Base-by-base conservation (phyloP, 2,113 vertebrate genomes). In the Hymenochirus boettgeri region DNA sequence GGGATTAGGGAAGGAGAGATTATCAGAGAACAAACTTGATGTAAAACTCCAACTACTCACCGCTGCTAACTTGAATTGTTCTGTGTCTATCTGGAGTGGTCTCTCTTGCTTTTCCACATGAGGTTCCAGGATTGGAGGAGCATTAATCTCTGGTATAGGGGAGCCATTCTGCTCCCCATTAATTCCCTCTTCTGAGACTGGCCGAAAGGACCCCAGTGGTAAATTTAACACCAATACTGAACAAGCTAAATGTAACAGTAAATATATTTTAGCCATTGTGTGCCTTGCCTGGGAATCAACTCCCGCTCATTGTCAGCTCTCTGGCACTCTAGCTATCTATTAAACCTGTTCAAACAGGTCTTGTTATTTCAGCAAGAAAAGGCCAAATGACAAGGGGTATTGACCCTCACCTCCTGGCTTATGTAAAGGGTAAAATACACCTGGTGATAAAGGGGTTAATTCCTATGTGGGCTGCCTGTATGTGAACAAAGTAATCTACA, bases 341-440 rank as follows among this genome's bases (percentile, higher is more conserved):
- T 65, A 65, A 65, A 57, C 62, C 53, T 65, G 62, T 57, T 45
- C 39, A 65, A 65, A 65, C 62, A 57, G 7, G 52, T 33, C 24
- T 21, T 56, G 33, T 21, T 57, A 57, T 57, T 31, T 65, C 8
- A 19, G 18, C 24, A 57, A 46, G 52, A 55, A 64, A 46, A 19
- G 8, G 13, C 21, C 25, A 17, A 51, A 45, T n/a, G 15, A 5
- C 39, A 15, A 4, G 17, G 39, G 39, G 1, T 42, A 42, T 18
- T 42, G 39, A 42, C 39, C 39, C 39, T 42, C n/a, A 42, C 39
- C 39, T 42, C 39, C 39, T 42, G 39, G 6, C 17, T 42, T 42
- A 42, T 42, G 13, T 15, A 18, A 42, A n/a, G 17, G n/a, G 15
- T 42, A 42, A 42, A 42, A 2, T 13, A 35, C 4, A 35, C 9